phyloP scores from a whole-genome alignment of 1,140 invertebrate species.

The Contarinia nasturtii region DNA sequence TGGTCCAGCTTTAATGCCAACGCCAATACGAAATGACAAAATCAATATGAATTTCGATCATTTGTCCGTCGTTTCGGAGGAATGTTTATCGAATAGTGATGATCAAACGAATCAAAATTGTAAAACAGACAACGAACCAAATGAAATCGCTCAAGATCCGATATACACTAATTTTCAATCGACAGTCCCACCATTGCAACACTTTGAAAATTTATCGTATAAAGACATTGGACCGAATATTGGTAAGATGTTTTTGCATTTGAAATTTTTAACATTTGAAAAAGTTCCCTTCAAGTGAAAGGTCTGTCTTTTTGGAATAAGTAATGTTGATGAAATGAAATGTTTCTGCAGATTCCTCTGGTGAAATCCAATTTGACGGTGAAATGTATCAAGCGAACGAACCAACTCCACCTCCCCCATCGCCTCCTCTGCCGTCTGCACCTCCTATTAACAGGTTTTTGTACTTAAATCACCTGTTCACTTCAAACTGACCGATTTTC shows the following conservation, averaged over 20 bases:
- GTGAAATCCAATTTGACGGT: background rate
- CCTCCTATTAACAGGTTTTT: background rate
- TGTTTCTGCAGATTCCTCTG: background rate
- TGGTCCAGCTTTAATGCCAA: background rate
- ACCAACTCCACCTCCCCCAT: background rate
- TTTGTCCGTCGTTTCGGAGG: constrained; percentile 52
- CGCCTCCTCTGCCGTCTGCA: background rate
- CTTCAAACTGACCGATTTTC: no score
- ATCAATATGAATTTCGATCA: constrained; percentile 46
- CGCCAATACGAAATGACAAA: constrained; percentile 9
- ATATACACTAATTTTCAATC: constrained; percentile 18
- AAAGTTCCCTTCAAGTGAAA: no score
- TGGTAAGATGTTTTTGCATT: constrained; percentile 2
- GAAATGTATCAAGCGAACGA: background rate
- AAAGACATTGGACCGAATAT: constrained; percentile 13
- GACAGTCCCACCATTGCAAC: constrained; percentile 17
- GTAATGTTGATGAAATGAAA: background rate
- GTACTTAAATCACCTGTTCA: no score
- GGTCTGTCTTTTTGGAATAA: background rate
- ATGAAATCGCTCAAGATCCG: background rate
- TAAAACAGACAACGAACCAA: background rate
- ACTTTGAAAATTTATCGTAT: constrained; percentile 20
- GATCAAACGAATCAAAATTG: constrained; percentile 2
- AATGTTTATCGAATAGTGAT: constrained; percentile 35
- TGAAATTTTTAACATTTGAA: background rate